A percentile compares a stretch with the other conserved stretches of the same genome.
These are phyloP conservation scores for Dallia pectoralis DNA, from an alignment of 2,797 vertebrate genomes.

Conservation along the genomic window DNA sequence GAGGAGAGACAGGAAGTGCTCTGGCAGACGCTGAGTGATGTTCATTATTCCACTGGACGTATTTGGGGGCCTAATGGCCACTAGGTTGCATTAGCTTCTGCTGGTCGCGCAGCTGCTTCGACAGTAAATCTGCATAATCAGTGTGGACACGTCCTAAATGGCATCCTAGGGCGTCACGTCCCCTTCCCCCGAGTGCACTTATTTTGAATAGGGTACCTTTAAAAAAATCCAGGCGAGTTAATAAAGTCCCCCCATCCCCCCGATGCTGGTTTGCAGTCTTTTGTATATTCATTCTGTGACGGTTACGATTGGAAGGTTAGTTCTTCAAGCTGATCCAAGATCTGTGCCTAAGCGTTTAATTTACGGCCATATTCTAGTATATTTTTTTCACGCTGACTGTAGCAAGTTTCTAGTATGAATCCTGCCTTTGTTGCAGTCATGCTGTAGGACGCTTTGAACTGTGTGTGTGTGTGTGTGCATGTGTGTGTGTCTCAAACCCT, in stretches of 20 bases:
- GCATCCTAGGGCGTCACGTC: neutral
- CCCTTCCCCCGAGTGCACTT: neutral
- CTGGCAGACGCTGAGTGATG: slow-evolving; percentile 49
- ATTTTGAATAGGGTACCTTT: neutral
- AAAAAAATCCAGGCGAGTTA: neutral
- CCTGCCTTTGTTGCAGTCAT: slow-evolving; percentile 39
- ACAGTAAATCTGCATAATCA: neutral
- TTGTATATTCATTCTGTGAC: neutral
- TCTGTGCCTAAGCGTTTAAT: slow-evolving; percentile 19
- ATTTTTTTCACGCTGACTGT: slow-evolving; percentile 44
- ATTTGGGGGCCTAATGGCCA: slow-evolving; percentile 55
- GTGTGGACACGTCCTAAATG: neutral
- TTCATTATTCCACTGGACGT: slow-evolving; percentile 50
- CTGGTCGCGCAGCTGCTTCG: too few relatives aligned
- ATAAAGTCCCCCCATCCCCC: neutral
- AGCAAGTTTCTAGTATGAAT: slow-evolving; percentile 51
- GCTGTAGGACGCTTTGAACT: slow-evolving; percentile 39
- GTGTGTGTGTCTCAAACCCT: neutral
- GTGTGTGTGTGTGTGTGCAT: slow-evolving; percentile 6
- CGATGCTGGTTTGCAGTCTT: neutral
- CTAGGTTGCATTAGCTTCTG: slow-evolving; percentile 31
- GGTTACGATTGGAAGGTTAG: neutral
- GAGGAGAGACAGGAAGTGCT: slow-evolving; percentile 37
- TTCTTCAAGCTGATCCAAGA: neutral
- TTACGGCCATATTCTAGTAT: slow-evolving; percentile 33